Conservation (phyloP, 2,888 invertebrate species). For the Theretra japonica region DNA sequence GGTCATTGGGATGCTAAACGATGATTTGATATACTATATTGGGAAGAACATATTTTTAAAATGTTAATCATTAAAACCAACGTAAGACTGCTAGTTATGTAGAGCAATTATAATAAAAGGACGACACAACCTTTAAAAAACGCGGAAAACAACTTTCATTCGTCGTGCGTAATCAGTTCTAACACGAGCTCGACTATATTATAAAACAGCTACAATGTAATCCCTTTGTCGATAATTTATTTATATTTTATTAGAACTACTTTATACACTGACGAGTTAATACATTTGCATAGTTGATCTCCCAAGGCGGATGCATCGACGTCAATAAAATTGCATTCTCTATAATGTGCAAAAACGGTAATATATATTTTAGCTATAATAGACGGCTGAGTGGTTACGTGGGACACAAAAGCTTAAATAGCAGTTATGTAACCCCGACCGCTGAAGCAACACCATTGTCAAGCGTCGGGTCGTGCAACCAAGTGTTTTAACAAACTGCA, state of each 20-base stretch:
- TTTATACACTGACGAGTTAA: conserved; percentile 11
- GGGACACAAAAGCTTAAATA: background rate
- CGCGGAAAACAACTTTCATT: conserved; percentile 23
- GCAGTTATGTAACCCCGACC: background rate
- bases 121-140: conserved; percentile 7
- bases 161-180: conserved; percentile 7
- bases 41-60: too few species aligned
- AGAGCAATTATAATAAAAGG: conserved; percentile 15
- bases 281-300: conserved; percentile 24
- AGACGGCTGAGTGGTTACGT: background rate
- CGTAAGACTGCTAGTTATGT: background rate
- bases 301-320: conserved; percentile 20
- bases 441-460: background rate
- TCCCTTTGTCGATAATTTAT: conserved; percentile 4
- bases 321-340: conserved; percentile 11
- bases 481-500: background rate
- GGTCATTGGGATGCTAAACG: background rate
- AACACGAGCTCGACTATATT: background rate
- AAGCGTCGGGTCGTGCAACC: background rate
- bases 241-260: conserved; percentile 3
- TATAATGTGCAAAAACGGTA: background rate
- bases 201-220: conserved; percentile 22
- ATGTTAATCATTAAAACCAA: background rate
- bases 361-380: background rate
- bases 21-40: background rate